A percentile compares a stretch with the other conserved stretches of the same genome.
Evolutionary conservation across 2,888 invertebrate genomes (phyloP).

Genomic region (Chloroclysta siterata): DNA sequence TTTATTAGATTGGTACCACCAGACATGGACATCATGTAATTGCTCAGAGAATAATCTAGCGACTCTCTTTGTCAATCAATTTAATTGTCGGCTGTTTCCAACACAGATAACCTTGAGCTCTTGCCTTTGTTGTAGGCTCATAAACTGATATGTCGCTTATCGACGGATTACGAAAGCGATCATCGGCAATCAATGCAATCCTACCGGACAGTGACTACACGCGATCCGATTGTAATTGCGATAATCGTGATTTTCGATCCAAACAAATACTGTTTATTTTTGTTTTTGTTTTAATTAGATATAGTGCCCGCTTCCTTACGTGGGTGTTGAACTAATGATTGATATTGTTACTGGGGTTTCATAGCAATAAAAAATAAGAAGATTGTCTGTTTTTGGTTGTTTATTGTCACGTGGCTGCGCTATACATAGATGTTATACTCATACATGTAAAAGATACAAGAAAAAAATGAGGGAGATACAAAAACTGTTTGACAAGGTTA

Average conservation of each 20-base stretch:
- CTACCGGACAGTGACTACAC: constrained; percentile 43
- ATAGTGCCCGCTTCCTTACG: constrained; percentile 1
- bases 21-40: constrained; percentile 21
- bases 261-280: constrained; percentile 16
- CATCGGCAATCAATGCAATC: constrained; percentile 57
- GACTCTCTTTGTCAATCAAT: constrained; percentile 40
- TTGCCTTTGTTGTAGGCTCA: constrained; percentile 55
- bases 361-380: too few relatives aligned
- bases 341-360: neutral
- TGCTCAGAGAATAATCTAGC: constrained; percentile 28
- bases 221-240: constrained; percentile 35
- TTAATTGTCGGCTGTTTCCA: constrained; percentile 38
- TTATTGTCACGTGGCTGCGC: constrained; percentile 22
- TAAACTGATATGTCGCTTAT: constrained; percentile 55
- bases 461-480: neutral
- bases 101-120: constrained; percentile 49
- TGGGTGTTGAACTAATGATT: constrained; percentile 6
- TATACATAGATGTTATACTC: neutral
- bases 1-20: neutral
- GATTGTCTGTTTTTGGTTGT: neutral
- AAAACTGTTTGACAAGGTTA: constrained; percentile 38
- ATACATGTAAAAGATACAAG: neutral
- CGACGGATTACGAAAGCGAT: constrained; percentile 58
- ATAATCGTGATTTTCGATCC: constrained; percentile 33
- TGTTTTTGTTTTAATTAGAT: neutral